Base-by-base conservation (phyloP, 2,113 vertebrate genomes). In the Pachycephala philippinensis region DNA sequence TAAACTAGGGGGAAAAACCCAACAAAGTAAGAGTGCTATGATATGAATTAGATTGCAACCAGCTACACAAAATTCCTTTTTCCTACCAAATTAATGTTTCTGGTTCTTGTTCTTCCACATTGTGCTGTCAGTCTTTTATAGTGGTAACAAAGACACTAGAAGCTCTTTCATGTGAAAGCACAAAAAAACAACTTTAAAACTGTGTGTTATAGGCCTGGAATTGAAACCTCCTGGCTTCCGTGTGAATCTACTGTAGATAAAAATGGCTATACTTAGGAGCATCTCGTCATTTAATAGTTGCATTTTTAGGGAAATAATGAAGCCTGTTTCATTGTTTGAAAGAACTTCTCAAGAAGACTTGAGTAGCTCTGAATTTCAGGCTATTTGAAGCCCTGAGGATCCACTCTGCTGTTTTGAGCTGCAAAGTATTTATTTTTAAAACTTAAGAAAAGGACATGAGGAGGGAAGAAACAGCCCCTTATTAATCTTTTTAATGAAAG, bases 141-240 rank as follows among this genome's bases (percentile, higher is more conserved):
- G 27, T 47, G 15, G 2, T 56, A 64, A 78, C 30, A 74, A 77
- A 74, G 20, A 22, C 11, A 24, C 20, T 28, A 33, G 18, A 64
- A 75, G 7, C 52, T 14, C 17, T 84, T 71, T 75, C 33, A 57
- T 8, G 33, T 18, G 42, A 24, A 84, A 91, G 5, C 17, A 59
- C 45, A 33, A 49, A 68, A 87, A 13, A 15, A 0, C 15, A 64
- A 15, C 28, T 49, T 42, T 72, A 39, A 4, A 26, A 4, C 17
- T 71, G 7, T 37, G n/a, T 33, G 4, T 74, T 49, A n/a, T 27
- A 69, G 16, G 8, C 7, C 23, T 57, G 53, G 59, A 80, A 76
- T 22, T 3, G 10, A 72, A 60, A 39, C 12, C 9, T 27, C 16
- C 19, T 45, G 22, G 3, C 35, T 77, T 66, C 16, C 9, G 0